Conservation (phyloP, 2,113 vertebrate genomes). For the Balaeniceps rex region DNA sequence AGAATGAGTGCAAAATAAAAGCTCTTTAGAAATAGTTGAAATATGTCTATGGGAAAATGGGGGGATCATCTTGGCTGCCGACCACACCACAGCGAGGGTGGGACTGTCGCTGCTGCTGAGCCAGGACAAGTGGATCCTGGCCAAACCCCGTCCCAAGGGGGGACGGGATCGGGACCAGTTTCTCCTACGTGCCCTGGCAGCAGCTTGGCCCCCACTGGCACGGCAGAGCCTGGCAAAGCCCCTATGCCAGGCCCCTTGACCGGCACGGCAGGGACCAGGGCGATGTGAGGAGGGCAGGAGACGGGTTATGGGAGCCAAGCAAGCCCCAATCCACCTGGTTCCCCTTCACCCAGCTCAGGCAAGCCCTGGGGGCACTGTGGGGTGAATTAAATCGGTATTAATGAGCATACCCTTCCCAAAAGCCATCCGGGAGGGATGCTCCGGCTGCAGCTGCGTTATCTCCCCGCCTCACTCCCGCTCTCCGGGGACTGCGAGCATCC, state of each 20-base stretch:
- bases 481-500: background rate
- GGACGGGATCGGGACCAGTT: fast-evolving
- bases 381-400: background rate
- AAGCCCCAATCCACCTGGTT: background rate
- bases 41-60: background rate
- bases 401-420: background rate
- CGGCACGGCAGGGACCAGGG: fast-evolving
- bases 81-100: background rate
- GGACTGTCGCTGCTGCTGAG: background rate
- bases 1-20: background rate
- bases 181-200: background rate
- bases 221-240: background rate
- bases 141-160: background rate
- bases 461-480: background rate
- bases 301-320: background rate
- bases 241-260: background rate
- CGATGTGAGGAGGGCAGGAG: background rate
- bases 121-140: background rate
- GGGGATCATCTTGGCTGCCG: background rate
- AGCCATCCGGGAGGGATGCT: background rate
- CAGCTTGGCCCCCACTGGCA: fast-evolving
- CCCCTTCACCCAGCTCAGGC: background rate
- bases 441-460: background rate
- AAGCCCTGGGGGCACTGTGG: fast-evolving
- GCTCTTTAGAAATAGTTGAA: background rate